Evolutionary conservation across 2,888 invertebrate species (phyloP), one percentile per base, ranked within the genome.

Genomic region (Xestia ashworthii): DNA sequence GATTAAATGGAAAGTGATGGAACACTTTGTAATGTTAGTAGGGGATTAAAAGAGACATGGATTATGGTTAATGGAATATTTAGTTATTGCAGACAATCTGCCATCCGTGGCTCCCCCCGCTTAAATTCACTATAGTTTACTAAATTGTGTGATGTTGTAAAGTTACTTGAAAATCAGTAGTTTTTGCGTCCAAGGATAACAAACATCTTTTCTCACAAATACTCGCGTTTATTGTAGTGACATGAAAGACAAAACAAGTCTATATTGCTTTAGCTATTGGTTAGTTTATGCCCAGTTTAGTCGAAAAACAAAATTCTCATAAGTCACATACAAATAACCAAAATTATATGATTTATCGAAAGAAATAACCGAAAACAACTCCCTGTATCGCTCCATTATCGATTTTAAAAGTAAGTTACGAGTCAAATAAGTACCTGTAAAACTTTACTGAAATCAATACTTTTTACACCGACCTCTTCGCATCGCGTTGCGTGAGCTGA

Each of bases 381-480:
- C 22, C n/a, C 22, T 70, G 55, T 71, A 64, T 76, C 64, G 8
- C 32, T 38, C 1, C 19, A 25, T n/a, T 55, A 77, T 77, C 60
- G 65, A 71, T 77, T n/a, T n/a, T 71, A 65, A 71, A 75, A 71
- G 22, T 44, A 70, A 69, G 25, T 81, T 70, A 41, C 32, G n/a
- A 74, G 65, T 69, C 58, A 55, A 81, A 72, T 75, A 65, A 6
- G 41, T 44, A 71, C 73, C 55, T 74, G 60, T 46, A 48, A 71
- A 87, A 85, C 73, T 87, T 87, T 76, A 66, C 72, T 66, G 58
- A 79, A 83, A 78, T 78, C 76, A 76, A 68, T 79, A 85, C 67
- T 85, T 80, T 79, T 73, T 70, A 71, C 67, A 67, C 76, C 74
- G 46, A 78, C 16, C 48, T 58, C 71, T 65, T 71, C 64, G 74